Evolutionary conservation across 2,888 invertebrate species (phyloP).

Genomic region (Notodonta dromedarius): DNA sequence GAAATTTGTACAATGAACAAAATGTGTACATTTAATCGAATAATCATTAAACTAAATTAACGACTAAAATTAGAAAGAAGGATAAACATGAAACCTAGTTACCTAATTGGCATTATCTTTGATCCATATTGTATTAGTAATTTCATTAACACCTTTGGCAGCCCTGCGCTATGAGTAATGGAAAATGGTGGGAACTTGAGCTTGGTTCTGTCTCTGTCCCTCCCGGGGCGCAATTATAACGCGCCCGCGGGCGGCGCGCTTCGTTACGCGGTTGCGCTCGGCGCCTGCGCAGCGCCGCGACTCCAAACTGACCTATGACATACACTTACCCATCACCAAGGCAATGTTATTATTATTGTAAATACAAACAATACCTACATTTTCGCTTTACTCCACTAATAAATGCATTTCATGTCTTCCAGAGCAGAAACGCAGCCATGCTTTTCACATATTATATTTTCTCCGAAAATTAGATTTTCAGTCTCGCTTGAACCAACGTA

Average conservation of each 20-base stretch:
- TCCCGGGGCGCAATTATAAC: conserved; percentile 65
- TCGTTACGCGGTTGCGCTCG: conserved; percentile 52
- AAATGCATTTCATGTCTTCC: conserved; percentile 6
- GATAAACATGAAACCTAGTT: no score
- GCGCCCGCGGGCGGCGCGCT: conserved; percentile 57
- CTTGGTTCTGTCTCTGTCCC: conserved; percentile 5
- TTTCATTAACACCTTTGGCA: conserved; percentile 4
- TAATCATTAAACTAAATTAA: no score
- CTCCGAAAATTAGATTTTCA: neutral
- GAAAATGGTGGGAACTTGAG: conserved; percentile 26
- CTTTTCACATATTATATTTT: neutral
- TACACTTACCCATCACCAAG: conserved; percentile 12
- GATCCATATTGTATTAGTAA: no score
- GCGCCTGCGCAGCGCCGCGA: conserved; percentile 29
- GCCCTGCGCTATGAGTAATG: conserved; percentile 32
- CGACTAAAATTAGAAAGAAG: no score
- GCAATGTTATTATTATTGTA: conserved; percentile 27
- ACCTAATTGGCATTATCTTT: no score
- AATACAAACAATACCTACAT: conserved; percentile 20
- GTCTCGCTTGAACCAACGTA: neutral
- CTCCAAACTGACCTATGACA: conserved; percentile 43
- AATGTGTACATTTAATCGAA: no score
- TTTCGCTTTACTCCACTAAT: conserved; percentile 21
- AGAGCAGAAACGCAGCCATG: neutral
- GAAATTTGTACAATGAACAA: conserved; percentile 1